Conservation (phyloP, 1,140 invertebrate genomes). For the Pomacea maculata region DNA sequence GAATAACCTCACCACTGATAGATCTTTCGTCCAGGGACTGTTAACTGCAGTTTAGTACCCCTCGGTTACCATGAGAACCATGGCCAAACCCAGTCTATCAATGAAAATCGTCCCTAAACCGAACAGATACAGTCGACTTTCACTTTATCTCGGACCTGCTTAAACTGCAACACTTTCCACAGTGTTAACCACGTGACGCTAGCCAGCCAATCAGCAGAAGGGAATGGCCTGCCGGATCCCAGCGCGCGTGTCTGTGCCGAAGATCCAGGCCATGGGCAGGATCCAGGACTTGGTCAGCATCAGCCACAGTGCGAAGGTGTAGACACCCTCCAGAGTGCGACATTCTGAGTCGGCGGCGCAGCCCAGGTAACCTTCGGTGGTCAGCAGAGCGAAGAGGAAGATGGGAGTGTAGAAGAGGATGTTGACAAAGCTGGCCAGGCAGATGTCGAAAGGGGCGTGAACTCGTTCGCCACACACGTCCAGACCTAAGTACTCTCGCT, state of each 20-base stretch:
- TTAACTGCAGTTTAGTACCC: too few species aligned
- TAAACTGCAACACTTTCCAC: too few species aligned
- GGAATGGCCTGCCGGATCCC: slow-evolving; percentile 10
- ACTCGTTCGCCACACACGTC: slow-evolving; percentile 31
- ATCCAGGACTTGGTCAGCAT: slow-evolving; percentile 37
- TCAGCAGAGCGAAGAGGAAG: slow-evolving; percentile 30
- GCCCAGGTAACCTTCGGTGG: slow-evolving; percentile 29
- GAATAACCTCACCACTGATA: too few species aligned
- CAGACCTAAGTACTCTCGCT: slow-evolving; percentile 30
- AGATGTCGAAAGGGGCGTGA: slow-evolving; percentile 34
- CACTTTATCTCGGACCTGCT: too few species aligned
- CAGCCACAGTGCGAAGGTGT: slow-evolving; percentile 24
- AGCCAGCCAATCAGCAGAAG: not conserved
- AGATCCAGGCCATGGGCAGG: slow-evolving; percentile 26
- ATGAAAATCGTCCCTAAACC: not conserved
- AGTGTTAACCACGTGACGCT: not conserved
- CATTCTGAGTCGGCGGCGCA: slow-evolving; percentile 19
- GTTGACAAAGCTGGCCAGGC: slow-evolving; percentile 30
- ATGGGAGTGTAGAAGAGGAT: slow-evolving; percentile 32
- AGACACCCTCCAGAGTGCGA: slow-evolving; percentile 14
- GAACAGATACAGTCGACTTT: too few species aligned
- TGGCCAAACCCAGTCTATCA: not conserved
- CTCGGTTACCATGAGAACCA: too few species aligned
- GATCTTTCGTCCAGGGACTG: too few species aligned
- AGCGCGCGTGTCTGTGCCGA: slow-evolving; percentile 25